Percentiles rank a stretch among this genome's conserved stretches.
phyloP scores from a whole-genome alignment of 2,113 vertebrate species.

The Rafetus swinhoei region DNA sequence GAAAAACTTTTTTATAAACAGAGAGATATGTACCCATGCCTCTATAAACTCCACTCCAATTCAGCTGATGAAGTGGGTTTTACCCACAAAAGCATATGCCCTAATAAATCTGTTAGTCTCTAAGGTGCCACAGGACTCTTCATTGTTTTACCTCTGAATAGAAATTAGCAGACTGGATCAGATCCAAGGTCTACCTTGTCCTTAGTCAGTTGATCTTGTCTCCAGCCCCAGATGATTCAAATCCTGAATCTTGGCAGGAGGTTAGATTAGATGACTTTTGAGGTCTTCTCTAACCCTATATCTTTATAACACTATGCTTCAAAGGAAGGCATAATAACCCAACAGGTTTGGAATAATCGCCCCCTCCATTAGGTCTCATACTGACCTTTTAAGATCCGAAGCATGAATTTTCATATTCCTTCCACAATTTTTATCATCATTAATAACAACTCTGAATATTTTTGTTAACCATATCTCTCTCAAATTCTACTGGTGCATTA shows the following conservation, averaged over 20 bases:
- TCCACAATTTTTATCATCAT: not conserved
- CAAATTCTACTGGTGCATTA: not conserved
- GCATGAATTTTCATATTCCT: not conserved
- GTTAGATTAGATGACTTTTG: no score
- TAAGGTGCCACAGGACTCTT: no score
- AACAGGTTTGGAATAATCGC: not conserved
- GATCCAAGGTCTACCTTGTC: not conserved
- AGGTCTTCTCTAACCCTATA: no score
- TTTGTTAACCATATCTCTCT: not conserved
- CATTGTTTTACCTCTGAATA: not conserved
- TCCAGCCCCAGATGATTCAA: not conserved
- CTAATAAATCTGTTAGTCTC: no score
- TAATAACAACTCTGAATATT: not conserved
- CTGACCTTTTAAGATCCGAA: not conserved
- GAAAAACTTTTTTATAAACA: not conserved
- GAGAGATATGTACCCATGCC: no score
- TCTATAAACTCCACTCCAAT: no score
- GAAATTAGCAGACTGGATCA: not conserved
- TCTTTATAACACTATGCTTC: no score
- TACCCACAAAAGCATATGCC: no score
- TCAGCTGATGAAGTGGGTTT: no score
- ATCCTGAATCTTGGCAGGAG: not conserved
- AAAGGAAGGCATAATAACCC: no score
- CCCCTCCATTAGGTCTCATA: not conserved
- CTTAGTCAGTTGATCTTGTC: not conserved